These are phyloP conservation scores for Oxystoma pomonae DNA, from an alignment of 2,888 invertebrate genomes.

Conservation along the genomic window DNA sequence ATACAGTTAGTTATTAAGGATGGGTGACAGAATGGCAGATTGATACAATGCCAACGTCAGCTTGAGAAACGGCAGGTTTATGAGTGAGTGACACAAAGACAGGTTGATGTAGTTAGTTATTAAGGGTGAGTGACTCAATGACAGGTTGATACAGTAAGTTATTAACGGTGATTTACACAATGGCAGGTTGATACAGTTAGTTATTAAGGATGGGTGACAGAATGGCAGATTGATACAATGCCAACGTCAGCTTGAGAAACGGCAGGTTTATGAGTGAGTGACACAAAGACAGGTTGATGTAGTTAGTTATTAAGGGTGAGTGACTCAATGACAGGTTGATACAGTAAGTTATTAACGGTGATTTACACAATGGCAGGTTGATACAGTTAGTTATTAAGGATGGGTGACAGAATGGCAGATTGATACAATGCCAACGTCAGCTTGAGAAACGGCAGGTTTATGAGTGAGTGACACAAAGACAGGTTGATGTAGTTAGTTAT, in stretches of 20 bases:
- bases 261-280: conserved; percentile 77
- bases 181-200: conserved; percentile 86
- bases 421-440: conserved; percentile 53
- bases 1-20: conserved; percentile 91
- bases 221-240: too few species aligned
- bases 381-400: conserved; percentile 91
- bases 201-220: conserved; percentile 74
- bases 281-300: conserved; percentile 86
- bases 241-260: conserved; percentile 68
- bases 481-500: conserved; percentile 88
- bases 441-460: conserved; percentile 84
- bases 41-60: conserved; percentile 53
- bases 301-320: conserved; percentile 83
- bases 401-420: too few species aligned
- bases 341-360: conserved; percentile 53
- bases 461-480: conserved; percentile 75
- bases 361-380: conserved; percentile 84
- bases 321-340: too few species aligned
- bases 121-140: conserved; percentile 65
- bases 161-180: conserved; percentile 68
- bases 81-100: conserved; percentile 75
- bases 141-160: too few species aligned
- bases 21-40: too few species aligned
- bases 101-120: conserved; percentile 88
- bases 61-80: conserved; percentile 84